Base-by-base conservation (phyloP, 2,888 invertebrate genomes). In the Deilephila porcellus region DNA sequence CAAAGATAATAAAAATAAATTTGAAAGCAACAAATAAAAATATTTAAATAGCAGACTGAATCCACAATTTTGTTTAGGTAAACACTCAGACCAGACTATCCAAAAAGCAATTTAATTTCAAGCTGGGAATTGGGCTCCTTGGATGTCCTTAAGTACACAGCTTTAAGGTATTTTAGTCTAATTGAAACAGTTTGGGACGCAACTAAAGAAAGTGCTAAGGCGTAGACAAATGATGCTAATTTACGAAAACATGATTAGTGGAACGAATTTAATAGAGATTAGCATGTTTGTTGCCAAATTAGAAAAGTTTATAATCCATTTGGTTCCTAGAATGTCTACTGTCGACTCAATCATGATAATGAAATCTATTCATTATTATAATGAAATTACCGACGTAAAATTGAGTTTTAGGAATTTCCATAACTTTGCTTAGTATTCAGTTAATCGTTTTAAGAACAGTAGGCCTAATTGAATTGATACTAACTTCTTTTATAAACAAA, bases 171-270 rank as follows among this genome's bases (percentile, higher is more conserved):
- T 74, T 63, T 70, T 63, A 74, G 70, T 56, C 73, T 63, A 71
- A 74, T 74, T 74, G 71, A 74, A 74, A 74, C 71, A 71, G 62
- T 73, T 71, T 56, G 71, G 56, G 56, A 37, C 53, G 19, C 60
- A 74, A 63, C 73, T 74, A 56, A 74, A 71, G 60, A 74, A 74
- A 74, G 53, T 71, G 59, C 34, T 72, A 20, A 64, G 53, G n/a
- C 34, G 59, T 52, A 67, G 72, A 67, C 37, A 64, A 73, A 67
- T 60, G 34, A 67, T 59, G 59, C 56, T 59, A 73, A 67, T 73
- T 73, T 67, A 73, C 72, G 64, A 67, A 67, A 25, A 25, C 67
- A 67, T 67, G 25, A 67, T 67, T 45, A 20, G 64, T 67, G 67
- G 25, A 17, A 67, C 45, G 11, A 52, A 52, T 67, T 64, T 63